These are phyloP conservation scores for Eupithecia subumbrata DNA, from an alignment of 2,888 invertebrate genomes.

Conservation along the genomic window DNA sequence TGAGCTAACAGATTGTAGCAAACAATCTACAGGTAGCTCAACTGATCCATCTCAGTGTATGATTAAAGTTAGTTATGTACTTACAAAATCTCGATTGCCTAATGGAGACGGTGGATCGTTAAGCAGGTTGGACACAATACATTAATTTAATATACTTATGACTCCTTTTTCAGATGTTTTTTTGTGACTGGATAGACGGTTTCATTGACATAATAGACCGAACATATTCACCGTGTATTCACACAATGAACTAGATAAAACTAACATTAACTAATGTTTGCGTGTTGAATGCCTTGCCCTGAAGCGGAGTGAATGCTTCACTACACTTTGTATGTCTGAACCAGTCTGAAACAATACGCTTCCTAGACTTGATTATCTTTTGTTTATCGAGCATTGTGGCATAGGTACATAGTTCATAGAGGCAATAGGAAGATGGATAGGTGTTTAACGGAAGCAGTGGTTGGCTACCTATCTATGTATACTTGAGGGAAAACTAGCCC, in stretches of 20 bases:
- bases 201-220: neutral
- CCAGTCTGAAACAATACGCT: slow-evolving; percentile 15
- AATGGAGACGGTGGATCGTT: neutral
- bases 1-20: no score
- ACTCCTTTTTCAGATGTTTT: no score
- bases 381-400: no score
- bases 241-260: slow-evolving; percentile 30
- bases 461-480: no score
- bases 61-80: neutral
- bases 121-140: no score
- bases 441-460: no score
- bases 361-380: neutral
- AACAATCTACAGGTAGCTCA: no score
- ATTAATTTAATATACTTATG: no score
- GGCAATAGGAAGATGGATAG: no score
- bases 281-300: slow-evolving; percentile 52
- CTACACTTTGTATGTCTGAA: slow-evolving; percentile 48
- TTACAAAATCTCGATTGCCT: neutral
- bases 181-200: neutral
- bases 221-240: neutral
- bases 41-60: no score
- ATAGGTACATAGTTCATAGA: no score
- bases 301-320: slow-evolving; percentile 49
- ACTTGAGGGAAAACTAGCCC: no score
- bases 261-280: slow-evolving; percentile 42